Evolutionary conservation across 2,797 vertebrate species (phyloP).

Genomic region (Micromesistius poutassou): DNA sequence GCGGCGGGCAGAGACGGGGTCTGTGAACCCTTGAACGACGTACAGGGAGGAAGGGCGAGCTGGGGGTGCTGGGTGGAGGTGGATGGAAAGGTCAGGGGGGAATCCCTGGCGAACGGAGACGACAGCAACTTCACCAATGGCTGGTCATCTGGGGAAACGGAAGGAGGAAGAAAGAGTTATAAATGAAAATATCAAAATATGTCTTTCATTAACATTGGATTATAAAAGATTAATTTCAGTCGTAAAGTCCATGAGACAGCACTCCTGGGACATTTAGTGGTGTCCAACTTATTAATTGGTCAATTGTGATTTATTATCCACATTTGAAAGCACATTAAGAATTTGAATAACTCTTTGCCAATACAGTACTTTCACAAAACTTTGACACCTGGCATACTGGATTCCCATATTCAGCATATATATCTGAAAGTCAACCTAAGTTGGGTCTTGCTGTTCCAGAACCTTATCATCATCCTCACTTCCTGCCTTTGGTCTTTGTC

Average conservation of each 20-base stretch:
- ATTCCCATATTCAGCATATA: not conserved
- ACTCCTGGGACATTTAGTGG: no score
- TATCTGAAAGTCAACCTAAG: not conserved
- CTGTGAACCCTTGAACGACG: slow-evolving; percentile 61
- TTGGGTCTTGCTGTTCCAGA: not conserved
- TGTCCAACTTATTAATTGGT: not conserved
- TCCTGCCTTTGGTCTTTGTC: not conserved
- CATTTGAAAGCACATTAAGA: not conserved
- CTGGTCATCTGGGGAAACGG: slow-evolving; percentile 66
- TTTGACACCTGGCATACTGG: not conserved
- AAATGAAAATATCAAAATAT: no score
- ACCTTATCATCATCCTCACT: not conserved
- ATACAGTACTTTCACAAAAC: not conserved
- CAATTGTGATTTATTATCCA: not conserved
- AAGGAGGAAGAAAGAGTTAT: slow-evolving; percentile 29
- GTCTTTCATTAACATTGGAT: no score
- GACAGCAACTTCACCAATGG: slow-evolving; percentile 64
- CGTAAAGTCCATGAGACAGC: no score
- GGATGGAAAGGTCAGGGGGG: slow-evolving; percentile 50
- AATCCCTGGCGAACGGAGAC: slow-evolving; percentile 51
- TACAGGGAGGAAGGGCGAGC: slow-evolving; percentile 45
- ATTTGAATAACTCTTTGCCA: not conserved
- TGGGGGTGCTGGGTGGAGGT: slow-evolving; percentile 56
- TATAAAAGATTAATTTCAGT: no score
- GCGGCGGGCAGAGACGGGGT: slow-evolving; percentile 38